Base-by-base conservation (phyloP, 2,888 invertebrate species). In the Chrysodeixis includens region DNA sequence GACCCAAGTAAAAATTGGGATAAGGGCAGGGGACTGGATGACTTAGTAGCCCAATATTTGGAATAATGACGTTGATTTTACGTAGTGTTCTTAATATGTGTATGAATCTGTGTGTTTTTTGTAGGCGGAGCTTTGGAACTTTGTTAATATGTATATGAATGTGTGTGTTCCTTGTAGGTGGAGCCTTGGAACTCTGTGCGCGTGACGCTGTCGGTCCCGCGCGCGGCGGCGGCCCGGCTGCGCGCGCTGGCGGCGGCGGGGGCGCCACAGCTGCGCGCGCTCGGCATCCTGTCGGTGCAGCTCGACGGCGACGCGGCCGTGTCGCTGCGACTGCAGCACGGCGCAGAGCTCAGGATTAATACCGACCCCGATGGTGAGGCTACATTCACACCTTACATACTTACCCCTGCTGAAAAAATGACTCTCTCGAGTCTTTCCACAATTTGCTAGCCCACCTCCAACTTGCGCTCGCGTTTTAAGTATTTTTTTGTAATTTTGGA, bases 151-250 rank as follows among this genome's bases (percentile, higher is more conserved):
- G 26, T 4, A 26, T 26, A 4, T 26, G 26, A 26, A 26, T 26
- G 26, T 26, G 1, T 12, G 5, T 46, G 8, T n/a, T 56, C 12
- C 12, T 51, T 69, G 26, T n/a, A 95, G 95, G 95, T 99, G 95
- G 99, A 99, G 96, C 99, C 99, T 96, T 99, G 99, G 99, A 99
- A 99, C 96, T 98, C 99, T 85, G 99, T 99, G 86, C 97, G 98
- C 94, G 99, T 99, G 93, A 99, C 99, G 95, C 97, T 99, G 96
- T 98, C 98, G 91, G 98, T 99, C 96, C 99, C 99, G 87, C 97
- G 98, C 91, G 99, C 99, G 95, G 99, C 99, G 88, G 99, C 99
- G 88, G 96, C 97, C 86, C 97, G 98, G 82, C 96, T 99, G 88
- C 97, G 98, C 84, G 98, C 98, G 93, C 96, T 99, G 90, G 99